Percentiles rank a stretch among this genome's conserved stretches.
Evolutionary conservation across 2,113 vertebrate species (phyloP).

Genomic region (Anser cygnoides): DNA sequence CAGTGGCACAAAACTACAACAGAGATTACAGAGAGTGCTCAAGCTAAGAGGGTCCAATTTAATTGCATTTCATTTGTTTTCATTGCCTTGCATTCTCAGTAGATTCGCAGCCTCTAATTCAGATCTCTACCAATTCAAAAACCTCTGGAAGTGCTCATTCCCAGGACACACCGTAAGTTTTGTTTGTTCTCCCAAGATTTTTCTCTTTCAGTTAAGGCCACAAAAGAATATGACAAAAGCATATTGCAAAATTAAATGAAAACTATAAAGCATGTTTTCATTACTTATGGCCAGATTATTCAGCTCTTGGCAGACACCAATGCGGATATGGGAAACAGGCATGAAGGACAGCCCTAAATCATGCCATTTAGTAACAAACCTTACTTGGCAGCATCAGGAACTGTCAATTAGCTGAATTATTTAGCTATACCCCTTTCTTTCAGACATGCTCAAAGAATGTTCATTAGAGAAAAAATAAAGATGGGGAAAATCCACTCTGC

Average conservation of each 20-base stretch:
- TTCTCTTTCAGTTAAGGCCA: background rate
- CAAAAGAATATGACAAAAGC: background rate
- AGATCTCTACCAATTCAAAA: background rate
- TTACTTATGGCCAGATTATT: constrained; percentile 37
- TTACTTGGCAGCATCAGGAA: background rate
- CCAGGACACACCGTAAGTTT: background rate
- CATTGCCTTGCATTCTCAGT: background rate
- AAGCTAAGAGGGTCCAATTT: background rate
- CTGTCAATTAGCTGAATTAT: background rate
- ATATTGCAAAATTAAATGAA: constrained; percentile 27
- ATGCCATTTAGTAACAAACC: background rate
- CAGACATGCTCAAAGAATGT: background rate
- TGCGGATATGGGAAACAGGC: background rate
- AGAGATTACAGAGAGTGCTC: background rate
- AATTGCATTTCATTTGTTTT: background rate
- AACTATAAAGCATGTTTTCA: constrained; percentile 37
- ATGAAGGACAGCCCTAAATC: constrained; percentile 15
- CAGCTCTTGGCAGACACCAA: constrained; percentile 40
- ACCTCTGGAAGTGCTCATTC: background rate
- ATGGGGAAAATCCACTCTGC: background rate
- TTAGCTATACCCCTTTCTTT: background rate
- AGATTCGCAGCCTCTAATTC: background rate
- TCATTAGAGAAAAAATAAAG: background rate
- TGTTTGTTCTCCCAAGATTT: background rate
- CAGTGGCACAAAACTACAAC: background rate